These are phyloP conservation scores for Selenia dentaria DNA, from an alignment of 2,888 invertebrate genomes.

Conservation along the genomic window DNA sequence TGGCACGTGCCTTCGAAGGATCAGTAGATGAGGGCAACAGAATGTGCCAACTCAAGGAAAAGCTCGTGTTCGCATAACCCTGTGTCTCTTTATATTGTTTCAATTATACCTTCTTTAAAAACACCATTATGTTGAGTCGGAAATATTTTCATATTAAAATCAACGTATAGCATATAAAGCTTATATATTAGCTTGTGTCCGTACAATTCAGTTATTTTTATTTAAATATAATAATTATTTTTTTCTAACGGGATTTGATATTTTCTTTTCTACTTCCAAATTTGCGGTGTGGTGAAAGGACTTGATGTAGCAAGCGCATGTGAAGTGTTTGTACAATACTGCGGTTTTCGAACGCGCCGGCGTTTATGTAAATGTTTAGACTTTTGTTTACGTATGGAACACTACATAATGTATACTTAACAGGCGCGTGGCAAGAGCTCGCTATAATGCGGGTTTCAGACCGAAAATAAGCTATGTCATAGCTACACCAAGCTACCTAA, in stretches of 20 bases:
- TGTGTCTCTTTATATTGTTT: slow-evolving; percentile 62
- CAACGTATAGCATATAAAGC: slow-evolving; percentile 50
- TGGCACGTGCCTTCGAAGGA: slow-evolving; percentile 63
- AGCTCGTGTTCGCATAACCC: slow-evolving; percentile 64
- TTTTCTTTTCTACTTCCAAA: slow-evolving; percentile 16
- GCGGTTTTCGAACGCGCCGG: too few species aligned
- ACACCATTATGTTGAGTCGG: slow-evolving; percentile 58
- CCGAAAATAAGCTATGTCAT: too few species aligned
- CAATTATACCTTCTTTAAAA: slow-evolving; percentile 60
- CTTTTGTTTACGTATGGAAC: too few species aligned
- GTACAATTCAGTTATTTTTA: slow-evolving; percentile 77
- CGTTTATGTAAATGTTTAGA: too few species aligned
- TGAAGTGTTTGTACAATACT: too few species aligned
- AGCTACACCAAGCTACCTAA: too few species aligned
- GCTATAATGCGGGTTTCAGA: too few species aligned
- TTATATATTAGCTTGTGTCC: slow-evolving; percentile 72
- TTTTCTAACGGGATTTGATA: slow-evolving; percentile 34
- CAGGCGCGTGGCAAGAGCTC: too few species aligned
- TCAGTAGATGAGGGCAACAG: slow-evolving; percentile 64
- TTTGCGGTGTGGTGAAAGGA: too few species aligned
- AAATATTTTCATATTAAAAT: slow-evolving; percentile 32
- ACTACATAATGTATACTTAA: too few species aligned
- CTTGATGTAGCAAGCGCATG: too few species aligned
- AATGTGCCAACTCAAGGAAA: slow-evolving; percentile 72
- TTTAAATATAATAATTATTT: slow-evolving; percentile 76